These are phyloP conservation scores for Hydrolagus colliei DNA, from an alignment of 2,797 vertebrate genomes.

Conservation along the genomic window DNA sequence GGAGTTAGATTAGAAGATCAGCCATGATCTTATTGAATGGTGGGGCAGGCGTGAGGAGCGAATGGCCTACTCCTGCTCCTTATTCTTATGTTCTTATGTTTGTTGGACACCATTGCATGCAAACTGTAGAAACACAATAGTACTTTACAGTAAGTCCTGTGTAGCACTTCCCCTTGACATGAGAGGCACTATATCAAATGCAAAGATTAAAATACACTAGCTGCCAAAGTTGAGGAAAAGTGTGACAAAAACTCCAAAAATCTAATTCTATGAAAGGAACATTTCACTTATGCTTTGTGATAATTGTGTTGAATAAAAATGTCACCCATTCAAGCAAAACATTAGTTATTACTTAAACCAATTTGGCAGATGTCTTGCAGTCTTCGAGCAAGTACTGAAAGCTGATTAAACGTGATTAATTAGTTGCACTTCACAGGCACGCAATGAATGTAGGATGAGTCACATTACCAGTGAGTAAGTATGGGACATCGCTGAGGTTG, in stretches of 20 bases:
- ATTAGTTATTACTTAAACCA: neutral
- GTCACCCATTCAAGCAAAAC: neutral
- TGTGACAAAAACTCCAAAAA: neutral
- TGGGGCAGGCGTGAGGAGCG: no score
- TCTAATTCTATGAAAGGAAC: neutral
- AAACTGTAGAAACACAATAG: no score
- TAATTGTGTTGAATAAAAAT: neutral
- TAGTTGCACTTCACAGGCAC: neutral
- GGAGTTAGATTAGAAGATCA: no score
- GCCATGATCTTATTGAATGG: no score
- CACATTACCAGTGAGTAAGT: neutral
- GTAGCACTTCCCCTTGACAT: no score
- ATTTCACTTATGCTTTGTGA: neutral
- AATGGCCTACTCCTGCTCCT: no score
- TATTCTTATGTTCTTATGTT: no score
- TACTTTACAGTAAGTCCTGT: no score
- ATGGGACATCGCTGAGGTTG: neutral
- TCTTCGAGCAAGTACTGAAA: neutral
- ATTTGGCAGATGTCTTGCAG: neutral
- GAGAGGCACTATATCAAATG: no score
- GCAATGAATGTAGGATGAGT: neutral
- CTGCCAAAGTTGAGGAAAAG: no score
- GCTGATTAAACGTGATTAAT: conserved; percentile 9
- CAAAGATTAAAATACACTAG: no score
- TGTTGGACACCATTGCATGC: no score